Base-by-base conservation (phyloP, 2,888 invertebrate species). In the Ceramica pisi region DNA sequence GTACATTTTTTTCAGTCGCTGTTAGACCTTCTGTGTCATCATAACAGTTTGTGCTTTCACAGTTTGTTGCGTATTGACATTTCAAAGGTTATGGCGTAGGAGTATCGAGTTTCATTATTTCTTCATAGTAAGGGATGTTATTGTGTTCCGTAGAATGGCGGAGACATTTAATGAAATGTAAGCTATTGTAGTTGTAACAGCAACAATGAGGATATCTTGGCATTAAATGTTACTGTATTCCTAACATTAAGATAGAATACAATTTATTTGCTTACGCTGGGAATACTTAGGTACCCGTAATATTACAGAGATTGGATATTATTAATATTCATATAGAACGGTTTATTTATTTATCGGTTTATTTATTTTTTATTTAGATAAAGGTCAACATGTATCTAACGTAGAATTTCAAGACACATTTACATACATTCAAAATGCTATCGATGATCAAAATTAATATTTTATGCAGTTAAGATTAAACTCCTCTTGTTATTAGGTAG, bases 81-180 rank as follows among this genome's bases (percentile, higher is more conserved):
- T 84, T 73, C 56, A 71, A 81, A 81, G 66, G 71, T 76, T 64
- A 69, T n/a, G 48, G 60, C 71, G 81, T 73, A 72, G 73, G 81
- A 48, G 76, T 68, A 41, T 44, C 68, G 38, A 41, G 26, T 64
- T 81, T 61, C 70, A 59, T 76, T 70, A 70, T 68, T 72, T 66
- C 53, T 72, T 44, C 48, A 55, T 44, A 61, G 23, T 63, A 63
- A 65, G 67, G 67, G 69, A 70, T 83, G 80, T 44, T 61, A 80
- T 75, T 74, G 41, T 78, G 56, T 48, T 44, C 53, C 14, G 50
- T 50, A 23, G 48, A 78, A 81, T 51, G 44, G 69, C 38, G 76
- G 41, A 79, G 61, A 78, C 53, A 82, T 71, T 78, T 71, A 64
- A 53, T 82, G 63, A 78, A 71, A 64, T 67, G 35, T 63, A 60